Evolutionary conservation across 2,888 invertebrate species (phyloP), one percentile per base, ranked within the genome.

Genomic region (Aporophyla nigra): DNA sequence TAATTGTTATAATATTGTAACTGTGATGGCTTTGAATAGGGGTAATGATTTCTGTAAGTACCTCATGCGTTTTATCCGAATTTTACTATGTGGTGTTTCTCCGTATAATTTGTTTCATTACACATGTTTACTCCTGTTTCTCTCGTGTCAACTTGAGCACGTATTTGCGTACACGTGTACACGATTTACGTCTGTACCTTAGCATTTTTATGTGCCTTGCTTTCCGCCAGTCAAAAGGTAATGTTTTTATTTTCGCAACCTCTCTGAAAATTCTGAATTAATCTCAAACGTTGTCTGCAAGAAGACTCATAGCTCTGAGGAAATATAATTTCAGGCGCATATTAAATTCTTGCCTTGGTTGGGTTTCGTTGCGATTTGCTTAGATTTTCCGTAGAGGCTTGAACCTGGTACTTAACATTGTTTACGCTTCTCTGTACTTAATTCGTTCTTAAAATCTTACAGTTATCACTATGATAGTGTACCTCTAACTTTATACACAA

Each of bases 31-130:
- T 73, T 82, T 72, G 63, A 85, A 86, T 82, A 96, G 93, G 87
- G 91, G 93, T 86, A 96, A 96, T 87, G 92, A 95, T 73, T 96
- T 96, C 85, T 96, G 96, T 96, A 88, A 96, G 96, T 96, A 89
- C n/a, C 19, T 43, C 27, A 27, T 63, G 14, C 40, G 16, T 40
- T 51, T 49, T 59, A 33, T 49, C 5, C 51, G 21, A n/a, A 40
- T 56, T 9, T 16, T 56, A 43, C n/a, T 40, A 58, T 46, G 24
- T 79, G 21, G n/a, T 4, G 27, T 75, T 69, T 61, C 21, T 40
- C 59, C 12, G 2, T 43, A 16, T 49, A 43, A 16, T 78, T 56
- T 49, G 6, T 72, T 61, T 56, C 10, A 65, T 73, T 27, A 65
- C 10, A 71, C 24, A 58, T 71, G 53, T 65, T 74, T 53, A n/a